Percentiles rank a stretch among this genome's conserved stretches.
Evolutionary conservation across 2,888 invertebrate species (phyloP).

Genomic region (Drosophila macrospina): DNA sequence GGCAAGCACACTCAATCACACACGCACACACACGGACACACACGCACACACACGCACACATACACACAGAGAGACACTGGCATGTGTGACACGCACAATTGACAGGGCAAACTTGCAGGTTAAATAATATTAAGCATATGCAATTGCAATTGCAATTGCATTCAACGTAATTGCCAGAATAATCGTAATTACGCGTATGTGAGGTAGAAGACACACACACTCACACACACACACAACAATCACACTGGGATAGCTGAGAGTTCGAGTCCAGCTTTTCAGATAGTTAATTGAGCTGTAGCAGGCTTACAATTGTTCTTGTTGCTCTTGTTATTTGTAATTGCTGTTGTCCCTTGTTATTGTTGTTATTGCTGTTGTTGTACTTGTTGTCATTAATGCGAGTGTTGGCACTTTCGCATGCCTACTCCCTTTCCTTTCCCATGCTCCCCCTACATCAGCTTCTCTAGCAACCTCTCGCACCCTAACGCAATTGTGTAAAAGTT

Average conservation of each 20-base stretch:
- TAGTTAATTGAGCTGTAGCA: conserved; percentile 76
- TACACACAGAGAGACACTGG: conserved; percentile 22
- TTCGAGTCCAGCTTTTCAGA: conserved; percentile 43
- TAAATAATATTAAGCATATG: conserved; percentile 64
- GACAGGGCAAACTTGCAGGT: conserved; percentile 45
- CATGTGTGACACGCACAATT: conserved; percentile 31
- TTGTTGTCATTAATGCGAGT: conserved; percentile 77
- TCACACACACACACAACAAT: conserved; percentile 11
- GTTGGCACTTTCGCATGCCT: conserved; percentile 75
- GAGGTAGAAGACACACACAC: conserved; percentile 31
- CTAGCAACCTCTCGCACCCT: conserved; percentile 17
- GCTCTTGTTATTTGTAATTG: conserved; percentile 64
- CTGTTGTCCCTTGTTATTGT: conserved; percentile 39
- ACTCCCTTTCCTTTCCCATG: background rate
- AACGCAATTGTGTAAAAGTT: conserved; percentile 62
- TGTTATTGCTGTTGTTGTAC: conserved; percentile 49
- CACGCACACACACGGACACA: conserved; percentile 27
- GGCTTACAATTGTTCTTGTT: conserved; percentile 72
- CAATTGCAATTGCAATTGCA: conserved; percentile 60
- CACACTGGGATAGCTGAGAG: conserved; percentile 6
- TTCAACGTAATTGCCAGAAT: conserved; percentile 72
- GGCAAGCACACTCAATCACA: conserved; percentile 24
- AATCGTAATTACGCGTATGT: conserved; percentile 65
- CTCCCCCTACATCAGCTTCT: background rate
- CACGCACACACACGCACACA: conserved; percentile 27